phyloP scores from a whole-genome alignment of 2,797 vertebrate species.

The Clarias platycephalus region DNA sequence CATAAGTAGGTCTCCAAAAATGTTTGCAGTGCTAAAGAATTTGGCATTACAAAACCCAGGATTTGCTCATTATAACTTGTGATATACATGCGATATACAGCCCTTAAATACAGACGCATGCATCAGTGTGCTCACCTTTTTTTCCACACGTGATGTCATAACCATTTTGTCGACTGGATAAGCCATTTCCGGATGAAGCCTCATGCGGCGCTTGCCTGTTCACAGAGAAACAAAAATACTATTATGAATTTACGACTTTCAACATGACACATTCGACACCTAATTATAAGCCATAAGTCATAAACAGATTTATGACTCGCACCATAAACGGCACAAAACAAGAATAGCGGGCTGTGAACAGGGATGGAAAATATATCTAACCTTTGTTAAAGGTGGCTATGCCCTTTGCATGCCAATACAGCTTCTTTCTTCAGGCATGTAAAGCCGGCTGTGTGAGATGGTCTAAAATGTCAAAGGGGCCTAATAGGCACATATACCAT shows the following conservation, averaged over 20 bases:
- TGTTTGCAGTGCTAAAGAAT: background rate
- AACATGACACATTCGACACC: background rate
- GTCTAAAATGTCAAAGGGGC: conserved; percentile 31
- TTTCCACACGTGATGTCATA: conserved; percentile 75
- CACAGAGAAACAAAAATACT: conserved; percentile 63
- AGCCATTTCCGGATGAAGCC: conserved; percentile 70
- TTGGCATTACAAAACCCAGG: background rate
- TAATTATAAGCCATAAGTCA: background rate
- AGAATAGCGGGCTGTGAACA: background rate
- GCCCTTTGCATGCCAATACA: conserved; percentile 8
- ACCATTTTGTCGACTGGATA: conserved; percentile 71
- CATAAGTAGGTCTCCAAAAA: background rate
- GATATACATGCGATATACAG: background rate
- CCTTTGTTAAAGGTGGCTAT: conserved; percentile 17
- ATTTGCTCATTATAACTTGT: background rate
- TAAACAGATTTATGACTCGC: background rate
- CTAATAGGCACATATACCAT: conserved; percentile 13
- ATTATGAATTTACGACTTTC: conserved; percentile 33
- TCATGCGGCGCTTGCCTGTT: conserved; percentile 78
- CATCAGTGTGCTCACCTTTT: conserved; percentile 78
- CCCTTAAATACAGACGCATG: conserved; percentile 8
- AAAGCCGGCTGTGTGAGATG: conserved; percentile 8
- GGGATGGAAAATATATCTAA: background rate
- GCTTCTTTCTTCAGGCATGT: conserved; percentile 13
- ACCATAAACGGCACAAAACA: background rate